phyloP scores from a whole-genome alignment of 2,113 vertebrate species.

The Capreolus pygargus region DNA sequence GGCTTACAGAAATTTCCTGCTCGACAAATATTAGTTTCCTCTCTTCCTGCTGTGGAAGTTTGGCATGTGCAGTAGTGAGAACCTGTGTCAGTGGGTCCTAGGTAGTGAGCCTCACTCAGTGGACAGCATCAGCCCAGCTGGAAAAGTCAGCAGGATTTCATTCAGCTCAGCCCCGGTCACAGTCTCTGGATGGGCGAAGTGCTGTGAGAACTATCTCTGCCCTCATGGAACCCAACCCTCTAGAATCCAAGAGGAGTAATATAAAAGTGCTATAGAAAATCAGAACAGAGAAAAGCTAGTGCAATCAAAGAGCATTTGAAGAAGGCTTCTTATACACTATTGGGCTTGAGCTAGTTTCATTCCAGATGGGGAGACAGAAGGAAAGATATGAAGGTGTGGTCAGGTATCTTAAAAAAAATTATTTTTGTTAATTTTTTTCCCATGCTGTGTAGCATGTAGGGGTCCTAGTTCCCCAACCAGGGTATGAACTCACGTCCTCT shows the following conservation, averaged over 20 bases:
- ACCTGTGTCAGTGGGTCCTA: accelerated
- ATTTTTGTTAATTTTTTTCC: not conserved
- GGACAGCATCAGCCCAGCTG: not conserved
- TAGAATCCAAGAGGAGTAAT: not conserved
- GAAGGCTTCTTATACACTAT: not conserved
- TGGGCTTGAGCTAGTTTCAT: not conserved
- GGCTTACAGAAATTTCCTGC: not conserved
- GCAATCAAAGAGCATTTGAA: not conserved
- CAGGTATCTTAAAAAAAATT: not conserved
- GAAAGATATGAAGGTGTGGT: not conserved
- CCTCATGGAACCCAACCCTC: not conserved
- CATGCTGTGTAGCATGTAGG: not conserved
- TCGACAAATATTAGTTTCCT: not conserved
- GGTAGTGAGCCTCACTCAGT: not conserved
- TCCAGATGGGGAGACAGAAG: not conserved
- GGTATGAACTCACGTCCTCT: accelerated
- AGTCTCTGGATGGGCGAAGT: not conserved
- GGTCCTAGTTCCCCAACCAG: not conserved
- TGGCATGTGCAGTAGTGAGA: accelerated
- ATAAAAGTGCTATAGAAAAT: not conserved
- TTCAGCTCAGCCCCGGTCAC: not conserved
- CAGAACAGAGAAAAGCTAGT: not conserved
- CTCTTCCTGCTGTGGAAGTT: not conserved
- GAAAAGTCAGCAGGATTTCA: not conserved
- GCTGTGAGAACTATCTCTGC: not conserved